These are phyloP conservation scores for Sebastes vulpes DNA, from an alignment of 2,797 vertebrate species.

Conservation along the genomic window DNA sequence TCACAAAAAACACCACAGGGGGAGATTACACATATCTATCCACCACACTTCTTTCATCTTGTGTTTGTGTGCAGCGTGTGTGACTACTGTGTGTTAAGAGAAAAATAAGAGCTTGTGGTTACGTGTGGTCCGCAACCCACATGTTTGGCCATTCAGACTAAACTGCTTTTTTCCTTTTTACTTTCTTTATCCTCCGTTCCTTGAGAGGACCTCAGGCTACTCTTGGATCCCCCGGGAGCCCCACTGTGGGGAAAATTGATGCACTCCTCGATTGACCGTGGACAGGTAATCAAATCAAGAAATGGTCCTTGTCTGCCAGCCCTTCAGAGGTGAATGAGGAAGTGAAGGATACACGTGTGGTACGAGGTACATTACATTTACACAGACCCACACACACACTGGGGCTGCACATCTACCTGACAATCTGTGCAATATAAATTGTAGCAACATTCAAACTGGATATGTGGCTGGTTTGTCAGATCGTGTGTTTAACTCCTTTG, in stretches of 20 bases:
- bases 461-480: neutral
- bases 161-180: constrained; percentile 25
- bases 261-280: constrained; percentile 42
- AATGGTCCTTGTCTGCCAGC: constrained; percentile 55
- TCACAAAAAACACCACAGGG: constrained; percentile 62
- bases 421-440: neutral
- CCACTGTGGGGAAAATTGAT: constrained; percentile 64
- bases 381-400: neutral
- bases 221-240: constrained; percentile 24
- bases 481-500: neutral
- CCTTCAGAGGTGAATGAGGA: constrained; percentile 12
- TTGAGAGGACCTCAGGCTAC: constrained; percentile 36
- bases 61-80: constrained; percentile 22
- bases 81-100: constrained; percentile 9
- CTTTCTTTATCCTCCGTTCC: constrained; percentile 16
- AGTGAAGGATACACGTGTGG: neutral
- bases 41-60: constrained; percentile 55
- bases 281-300: constrained; percentile 79
- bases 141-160: constrained; percentile 18
- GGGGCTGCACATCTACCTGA: neutral
- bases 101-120: constrained; percentile 12
- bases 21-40: constrained; percentile 58
- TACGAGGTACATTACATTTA: neutral
- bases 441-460: neutral
- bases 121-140: constrained; percentile 27